phyloP scores from a whole-genome alignment of 1,140 invertebrate genomes.

The Conopomorpha cramerella region DNA sequence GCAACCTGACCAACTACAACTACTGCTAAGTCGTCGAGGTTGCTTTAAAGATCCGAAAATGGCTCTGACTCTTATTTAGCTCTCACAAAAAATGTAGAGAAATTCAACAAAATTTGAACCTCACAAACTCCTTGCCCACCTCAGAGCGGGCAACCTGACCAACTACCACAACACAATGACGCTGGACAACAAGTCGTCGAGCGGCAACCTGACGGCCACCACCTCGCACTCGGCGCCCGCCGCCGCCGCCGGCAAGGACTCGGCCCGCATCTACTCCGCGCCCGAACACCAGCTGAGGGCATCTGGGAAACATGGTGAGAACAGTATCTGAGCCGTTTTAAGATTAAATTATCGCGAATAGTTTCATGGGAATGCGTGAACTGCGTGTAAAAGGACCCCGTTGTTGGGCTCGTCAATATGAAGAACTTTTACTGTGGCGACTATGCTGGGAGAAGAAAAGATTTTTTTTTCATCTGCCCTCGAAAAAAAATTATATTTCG shows the following conservation, averaged over 20 bases:
- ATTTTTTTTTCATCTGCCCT: too few species aligned
- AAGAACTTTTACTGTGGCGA: too few species aligned
- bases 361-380: too few species aligned
- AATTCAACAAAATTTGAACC: not conserved
- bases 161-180: constrained; percentile 41
- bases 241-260: constrained; percentile 19
- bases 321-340: too few species aligned
- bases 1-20: too few species aligned
- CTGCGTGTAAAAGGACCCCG: too few species aligned
- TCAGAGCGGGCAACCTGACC: constrained; percentile 25
- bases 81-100: not conserved
- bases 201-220: constrained; percentile 32
- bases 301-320: constrained; percentile 43
- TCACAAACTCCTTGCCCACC: not conserved
- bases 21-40: too few species aligned
- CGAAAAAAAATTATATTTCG: too few species aligned
- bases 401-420: too few species aligned
- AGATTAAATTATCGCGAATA: too few species aligned
- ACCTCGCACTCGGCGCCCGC: constrained; percentile 38
- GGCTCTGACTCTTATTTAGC: not conserved
- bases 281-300: constrained; percentile 41
- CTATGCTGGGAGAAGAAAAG: too few species aligned
- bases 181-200: constrained; percentile 38
- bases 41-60: not conserved
- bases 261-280: constrained; percentile 41